Evolutionary conservation across 2,113 vertebrate species (phyloP), one percentile per base, ranked within the genome.

Genomic region (Dunckerocampus dactyliophorus): DNA sequence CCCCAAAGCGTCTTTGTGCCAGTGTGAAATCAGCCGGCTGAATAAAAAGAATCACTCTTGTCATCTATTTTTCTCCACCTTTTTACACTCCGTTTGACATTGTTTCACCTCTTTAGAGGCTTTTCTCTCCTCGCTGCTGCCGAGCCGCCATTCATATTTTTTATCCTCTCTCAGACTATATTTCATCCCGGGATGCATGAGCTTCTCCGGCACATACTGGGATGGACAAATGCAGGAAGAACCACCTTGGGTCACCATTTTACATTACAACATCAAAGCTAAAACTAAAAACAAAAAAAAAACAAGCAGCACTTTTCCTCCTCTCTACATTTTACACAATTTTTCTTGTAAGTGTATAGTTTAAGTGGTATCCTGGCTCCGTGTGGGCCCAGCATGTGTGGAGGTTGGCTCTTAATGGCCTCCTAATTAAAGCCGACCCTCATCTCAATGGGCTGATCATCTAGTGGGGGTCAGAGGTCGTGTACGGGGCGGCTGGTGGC

Each of bases 1-100:
- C 88, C 92, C 92, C 91, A 92, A 92, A 92, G 89, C 91, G 54
- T 92, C 91, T 93, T 92, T 98, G 95, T 97, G 87, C 92, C 82
- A 92, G 94, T 96, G 94, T 98, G 95, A 96, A 98, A 91, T 92
- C 86, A 87, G 81, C 79, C 75, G 75, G 72, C 37, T 75, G 86
- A 88, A 90, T 87, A 86, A 88, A 79, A 61, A 74, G 83, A 90
- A 87, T 87, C 85, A 74, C 85, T 87, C 85, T 82, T 84, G 83
- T 87, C 85, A 84, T 84, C 75, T 70, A 73, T 82, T 81, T 82
- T 48, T 79, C 58, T 59, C 79, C 71, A 85, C 82, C 79, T 88
- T 88, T 80, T 82, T 72, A 43, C 39, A 49, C 60, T 70, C 75
- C 2, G 39, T 81, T 75, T 68, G 74, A 88, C 83, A 80, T 73